Evolutionary conservation across 2,113 vertebrate species (phyloP).

Genomic region (Burhinus bistriatus): DNA sequence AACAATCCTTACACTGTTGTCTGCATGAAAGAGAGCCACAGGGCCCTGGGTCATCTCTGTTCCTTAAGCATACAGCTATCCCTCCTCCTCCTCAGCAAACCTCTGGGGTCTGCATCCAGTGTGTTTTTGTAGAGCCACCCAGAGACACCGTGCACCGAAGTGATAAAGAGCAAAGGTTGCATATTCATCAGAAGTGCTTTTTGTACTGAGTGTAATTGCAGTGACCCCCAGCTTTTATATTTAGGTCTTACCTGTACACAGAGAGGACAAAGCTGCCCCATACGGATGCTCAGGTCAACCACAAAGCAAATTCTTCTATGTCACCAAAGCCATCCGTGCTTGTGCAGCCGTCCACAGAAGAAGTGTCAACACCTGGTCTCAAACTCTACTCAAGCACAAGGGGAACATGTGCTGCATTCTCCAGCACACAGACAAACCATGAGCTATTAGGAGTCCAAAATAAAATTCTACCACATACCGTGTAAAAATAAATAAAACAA

Average conservation of each 20-base stretch:
- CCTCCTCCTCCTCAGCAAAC: background rate
- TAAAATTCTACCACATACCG: background rate
- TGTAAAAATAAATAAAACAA: slow-evolving; percentile 34
- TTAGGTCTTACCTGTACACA: background rate
- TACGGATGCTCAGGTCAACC: background rate
- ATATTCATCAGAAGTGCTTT: background rate
- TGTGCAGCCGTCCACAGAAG: background rate
- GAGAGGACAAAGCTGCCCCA: background rate
- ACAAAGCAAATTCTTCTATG: background rate
- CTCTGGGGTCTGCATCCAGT: background rate
- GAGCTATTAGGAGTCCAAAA: background rate
- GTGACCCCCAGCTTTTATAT: background rate
- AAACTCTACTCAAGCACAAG: background rate
- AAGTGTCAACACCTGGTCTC: background rate
- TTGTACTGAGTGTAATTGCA: background rate
- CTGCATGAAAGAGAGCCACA: background rate
- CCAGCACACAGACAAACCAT: background rate
- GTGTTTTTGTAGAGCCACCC: background rate
- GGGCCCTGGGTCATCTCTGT: background rate
- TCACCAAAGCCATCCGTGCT: background rate
- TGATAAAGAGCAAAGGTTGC: background rate
- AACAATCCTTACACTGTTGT: background rate
- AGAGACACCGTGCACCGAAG: background rate
- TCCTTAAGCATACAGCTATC: background rate
- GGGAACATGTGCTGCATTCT: background rate